Base-by-base conservation (phyloP, 2,797 vertebrate species). In the Pseudopleuronectes americanus region DNA sequence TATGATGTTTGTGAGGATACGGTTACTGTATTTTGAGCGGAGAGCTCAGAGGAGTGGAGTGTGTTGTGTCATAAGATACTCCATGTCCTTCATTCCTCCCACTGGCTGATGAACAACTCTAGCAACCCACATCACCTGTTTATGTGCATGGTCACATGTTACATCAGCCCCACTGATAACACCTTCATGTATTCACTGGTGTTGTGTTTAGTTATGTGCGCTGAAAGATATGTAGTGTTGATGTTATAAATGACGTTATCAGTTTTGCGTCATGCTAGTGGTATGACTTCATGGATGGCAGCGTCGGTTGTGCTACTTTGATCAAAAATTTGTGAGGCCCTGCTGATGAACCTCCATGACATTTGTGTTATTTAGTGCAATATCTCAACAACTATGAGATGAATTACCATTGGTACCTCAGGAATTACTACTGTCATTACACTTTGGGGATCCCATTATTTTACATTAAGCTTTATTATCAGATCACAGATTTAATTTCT, bases 51-150 rank as follows among this genome's bases (percentile, higher is more conserved):
- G 45, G 59, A 69, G 56, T 23, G 5, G 52, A 58, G 38, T 47
- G 33, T 87, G 79, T 87, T 89, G 67, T 87, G 87, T 87, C 69
- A 87, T 71, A 36, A 74, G 80, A 89, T 81, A 80, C 74, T 53
- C 31, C 0, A 4, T 26, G 45, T 64, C 56, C 36, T 69, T 76
- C 59, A 71, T 57, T 74, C 52, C 60, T n/a, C 52, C 58, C 49
- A 21, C 47, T 54, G 58, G 69, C 67, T 19, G 31, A 67, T 72
- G 63, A 74, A 48, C 68, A 64, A 63, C 21, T 51, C 22, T 24
- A 41, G 56, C 43, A 24, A 8, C 4, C 1, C 56, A 55, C 68
- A 36, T 65, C 76, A 79, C 61, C 70, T 76, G 81, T 59, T 43
- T 45, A n/a, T 23, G 31, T 64, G 57, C 28, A 55, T 47, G 41